Percentiles rank a stretch among this genome's conserved stretches.
Evolutionary conservation across 2,113 vertebrate species (phyloP).

Genomic region (Plotosus lineatus): DNA sequence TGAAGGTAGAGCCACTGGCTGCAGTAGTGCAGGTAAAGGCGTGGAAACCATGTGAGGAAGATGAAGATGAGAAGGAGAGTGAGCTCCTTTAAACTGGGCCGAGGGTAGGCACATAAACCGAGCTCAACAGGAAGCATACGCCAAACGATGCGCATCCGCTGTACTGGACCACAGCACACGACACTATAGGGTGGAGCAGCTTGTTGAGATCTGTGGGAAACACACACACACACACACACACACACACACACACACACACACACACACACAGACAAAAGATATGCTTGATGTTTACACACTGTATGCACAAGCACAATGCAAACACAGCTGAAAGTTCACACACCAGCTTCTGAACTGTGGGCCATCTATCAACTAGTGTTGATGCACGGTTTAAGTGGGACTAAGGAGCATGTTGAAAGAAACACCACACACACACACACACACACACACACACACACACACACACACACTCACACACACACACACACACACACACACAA

Average conservation of each 20-base stretch:
- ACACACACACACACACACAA: not conserved
- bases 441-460: too few species aligned
- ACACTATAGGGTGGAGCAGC: slow-evolving; percentile 10
- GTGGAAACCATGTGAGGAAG: slow-evolving; percentile 84
- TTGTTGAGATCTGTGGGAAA: slow-evolving; percentile 24
- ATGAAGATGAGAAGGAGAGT: slow-evolving; percentile 75
- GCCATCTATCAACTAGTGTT: slow-evolving; percentile 13
- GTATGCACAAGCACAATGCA: slow-evolving; percentile 41
- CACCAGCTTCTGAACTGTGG: slow-evolving; percentile 11
- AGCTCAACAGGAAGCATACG: slow-evolving; percentile 75
- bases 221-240: slow-evolving; percentile 29
- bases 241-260: slow-evolving; percentile 23
- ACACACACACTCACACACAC: too few species aligned
- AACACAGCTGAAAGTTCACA: slow-evolving; percentile 50
- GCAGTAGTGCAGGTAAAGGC: slow-evolving; percentile 91
- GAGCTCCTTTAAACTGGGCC: slow-evolving; percentile 72
- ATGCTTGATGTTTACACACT: slow-evolving; percentile 3
- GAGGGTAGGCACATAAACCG: slow-evolving; percentile 59
- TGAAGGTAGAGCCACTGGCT: slow-evolving; percentile 92
- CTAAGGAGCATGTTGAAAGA: slow-evolving; percentile 23
- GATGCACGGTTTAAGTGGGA: not conserved
- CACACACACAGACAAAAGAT: not conserved
- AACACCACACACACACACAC: not conserved
- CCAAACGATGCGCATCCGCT: slow-evolving; percentile 66
- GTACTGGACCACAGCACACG: slow-evolving; percentile 64